Conservation (phyloP, 1,140 invertebrate species). For the Papilio polyxenes region DNA sequence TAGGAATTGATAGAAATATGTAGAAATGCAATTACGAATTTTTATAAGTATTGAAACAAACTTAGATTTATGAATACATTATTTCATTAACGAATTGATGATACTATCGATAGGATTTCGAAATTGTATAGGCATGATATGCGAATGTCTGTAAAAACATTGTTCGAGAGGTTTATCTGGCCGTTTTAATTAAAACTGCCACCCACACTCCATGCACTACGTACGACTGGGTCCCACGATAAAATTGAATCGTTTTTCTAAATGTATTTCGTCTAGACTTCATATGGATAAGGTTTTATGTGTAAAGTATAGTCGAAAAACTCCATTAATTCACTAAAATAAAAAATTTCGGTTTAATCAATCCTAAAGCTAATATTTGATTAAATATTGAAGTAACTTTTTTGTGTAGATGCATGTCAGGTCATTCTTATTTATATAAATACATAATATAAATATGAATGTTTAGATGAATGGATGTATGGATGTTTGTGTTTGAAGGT, state of each 20-base stretch:
- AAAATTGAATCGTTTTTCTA: conserved; percentile 32
- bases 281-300: not conserved
- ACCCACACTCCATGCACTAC: conserved; percentile 17
- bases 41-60: not conserved
- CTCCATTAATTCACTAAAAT: not conserved
- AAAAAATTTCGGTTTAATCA: not conserved
- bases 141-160: conserved; percentile 8
- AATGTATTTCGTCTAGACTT: conserved; percentile 31
- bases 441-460: too few species aligned
- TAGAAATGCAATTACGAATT: too few species aligned
- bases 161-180: conserved; percentile 11
- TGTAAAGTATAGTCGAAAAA: not conserved
- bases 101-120: not conserved
- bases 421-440: too few species aligned
- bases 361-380: not conserved
- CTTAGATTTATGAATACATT: not conserved
- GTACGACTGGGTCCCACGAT: conserved; percentile 5
- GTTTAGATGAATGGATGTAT: too few species aligned
- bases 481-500: too few species aligned
- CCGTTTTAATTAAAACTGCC: conserved; percentile 33
- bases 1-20: too few species aligned
- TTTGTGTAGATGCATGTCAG: too few species aligned
- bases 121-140: not conserved
- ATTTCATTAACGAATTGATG: not conserved
- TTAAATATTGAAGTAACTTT: not conserved